Evolutionary conservation across 1,140 invertebrate genomes (phyloP), one percentile per base, ranked within the genome.

Genomic region (Campodea augens): DNA sequence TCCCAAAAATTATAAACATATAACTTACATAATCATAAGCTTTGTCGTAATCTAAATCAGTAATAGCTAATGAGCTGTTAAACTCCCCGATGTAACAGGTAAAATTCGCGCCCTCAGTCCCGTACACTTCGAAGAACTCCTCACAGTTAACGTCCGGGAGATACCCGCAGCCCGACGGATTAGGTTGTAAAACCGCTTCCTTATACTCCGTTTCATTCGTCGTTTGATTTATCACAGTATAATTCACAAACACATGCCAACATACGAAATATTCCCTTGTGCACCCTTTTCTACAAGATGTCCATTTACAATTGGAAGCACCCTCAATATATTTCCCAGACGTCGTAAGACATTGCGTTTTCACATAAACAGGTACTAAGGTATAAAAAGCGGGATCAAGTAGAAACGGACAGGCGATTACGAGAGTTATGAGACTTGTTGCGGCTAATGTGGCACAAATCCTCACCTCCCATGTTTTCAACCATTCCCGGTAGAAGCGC

Each of bases 321-420:
- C 60, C 60, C 13, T 44, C 32, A 12, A 41, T 40, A 32, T 53
- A 49, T 10, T 54, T 51, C 25, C 45, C 20, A 25, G 41, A 39
- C 21, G 44, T 44, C n/a, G 55, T 57, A 25, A 38, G 25, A 45
- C 55, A 57, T n/a, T 48, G 45, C 23, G 53, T 51, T 19, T 52
- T 51, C 38, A 51, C 52, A 18, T 32, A 32, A 15, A 32, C 52
- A 46, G 53, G 52, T 40, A 53, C 53, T 38, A 57, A 50, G 32
- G 61, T 63, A 4, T 58, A 56, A 38, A 62, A 55, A 38, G 61
- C 60, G 37, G 61, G 61, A 51, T 63, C 60, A 40, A 63, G 53
- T 40, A 63, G 56, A 49, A 62, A 63, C 27, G 60, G 61, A 46
- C 61, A 58, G 42, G 61, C 49, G 50, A 63, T 61, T 44, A 63